phyloP scores from a whole-genome alignment of 1,140 invertebrate genomes.

The Palaemon carinicauda region DNA sequence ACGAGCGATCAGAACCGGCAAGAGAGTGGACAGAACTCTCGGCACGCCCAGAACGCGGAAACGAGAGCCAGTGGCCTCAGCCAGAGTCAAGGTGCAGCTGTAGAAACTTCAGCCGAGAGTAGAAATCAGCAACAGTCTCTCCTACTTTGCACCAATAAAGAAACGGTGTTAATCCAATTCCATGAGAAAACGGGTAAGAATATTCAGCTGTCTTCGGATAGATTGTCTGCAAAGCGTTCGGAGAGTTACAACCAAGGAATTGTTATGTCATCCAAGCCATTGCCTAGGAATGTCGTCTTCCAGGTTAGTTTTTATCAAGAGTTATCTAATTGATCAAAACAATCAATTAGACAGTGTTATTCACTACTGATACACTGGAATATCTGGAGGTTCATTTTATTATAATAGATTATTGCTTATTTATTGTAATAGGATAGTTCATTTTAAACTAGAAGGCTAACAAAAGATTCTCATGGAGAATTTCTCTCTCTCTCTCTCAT shows the following conservation, averaged over 20 bases:
- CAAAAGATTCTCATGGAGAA: background rate
- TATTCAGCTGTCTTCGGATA: constrained; percentile 72
- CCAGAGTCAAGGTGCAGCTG: background rate
- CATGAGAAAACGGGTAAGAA: constrained; percentile 76
- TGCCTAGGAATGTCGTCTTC: constrained; percentile 72
- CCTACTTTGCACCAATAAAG: constrained; percentile 21
- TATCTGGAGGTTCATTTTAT: no score
- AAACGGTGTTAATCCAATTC: constrained; percentile 61
- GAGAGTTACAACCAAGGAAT: constrained; percentile 82
- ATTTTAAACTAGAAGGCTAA: no score
- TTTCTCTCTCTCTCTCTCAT: no score
- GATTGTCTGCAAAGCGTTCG: constrained; percentile 72
- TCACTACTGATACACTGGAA: no score
- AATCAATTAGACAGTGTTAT: no score
- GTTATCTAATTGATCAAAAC: background rate
- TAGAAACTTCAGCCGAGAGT: background rate
- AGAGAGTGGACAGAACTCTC: constrained; percentile 23
- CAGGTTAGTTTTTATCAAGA: constrained; percentile 63
- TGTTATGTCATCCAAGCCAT: constrained; percentile 71
- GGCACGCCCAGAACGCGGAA: background rate
- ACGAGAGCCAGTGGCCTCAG: background rate
- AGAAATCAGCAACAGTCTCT: background rate
- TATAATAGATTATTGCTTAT: no score
- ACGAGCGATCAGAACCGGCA: constrained; percentile 37
- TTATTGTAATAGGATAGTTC: no score